Percentiles rank a stretch among this genome's conserved stretches.
Evolutionary conservation across 2,797 vertebrate genomes (phyloP).

Genomic region (Emydoidea blandingii): DNA sequence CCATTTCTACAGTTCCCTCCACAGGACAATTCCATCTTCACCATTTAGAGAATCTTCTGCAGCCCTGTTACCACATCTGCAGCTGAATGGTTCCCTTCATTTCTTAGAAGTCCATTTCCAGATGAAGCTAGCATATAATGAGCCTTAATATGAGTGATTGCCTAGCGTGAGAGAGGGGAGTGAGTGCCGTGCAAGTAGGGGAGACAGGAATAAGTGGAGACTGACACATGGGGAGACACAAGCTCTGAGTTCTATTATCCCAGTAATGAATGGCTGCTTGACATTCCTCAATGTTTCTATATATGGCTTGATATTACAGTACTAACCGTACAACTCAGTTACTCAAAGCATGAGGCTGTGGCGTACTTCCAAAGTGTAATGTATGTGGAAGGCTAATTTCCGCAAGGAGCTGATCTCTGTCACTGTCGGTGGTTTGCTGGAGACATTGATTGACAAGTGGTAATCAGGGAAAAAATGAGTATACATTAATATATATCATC

Average conservation of each 20-base stretch:
- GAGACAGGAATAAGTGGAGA: neutral
- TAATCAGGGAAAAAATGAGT: conserved; percentile 20
- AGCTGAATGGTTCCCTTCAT: conserved; percentile 1
- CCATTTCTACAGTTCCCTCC: neutral
- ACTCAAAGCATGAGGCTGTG: neutral
- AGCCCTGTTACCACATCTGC: neutral
- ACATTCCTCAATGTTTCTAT: neutral
- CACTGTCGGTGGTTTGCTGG: conserved; percentile 1
- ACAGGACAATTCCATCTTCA: neutral
- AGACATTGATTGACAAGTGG: conserved; percentile 17
- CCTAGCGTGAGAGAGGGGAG: neutral
- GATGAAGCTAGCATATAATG: neutral
- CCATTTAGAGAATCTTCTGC: neutral
- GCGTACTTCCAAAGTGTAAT: conserved; percentile 21
- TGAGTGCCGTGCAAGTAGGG: neutral
- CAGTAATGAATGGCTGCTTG: conserved; percentile 26
- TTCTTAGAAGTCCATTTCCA: conserved; percentile 34
- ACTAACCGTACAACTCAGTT: conserved; percentile 12
- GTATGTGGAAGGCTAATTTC: neutral
- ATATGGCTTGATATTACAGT: conserved; percentile 27
- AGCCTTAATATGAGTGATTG: conserved; percentile 30
- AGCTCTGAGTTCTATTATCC: conserved; percentile 42
- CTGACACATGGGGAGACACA: neutral
- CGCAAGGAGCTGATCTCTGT: conserved; percentile 17
- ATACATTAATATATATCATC: conserved; percentile 22